Conservation (phyloP, 2,888 invertebrate genomes). For the Drosophila antonietae region DNA sequence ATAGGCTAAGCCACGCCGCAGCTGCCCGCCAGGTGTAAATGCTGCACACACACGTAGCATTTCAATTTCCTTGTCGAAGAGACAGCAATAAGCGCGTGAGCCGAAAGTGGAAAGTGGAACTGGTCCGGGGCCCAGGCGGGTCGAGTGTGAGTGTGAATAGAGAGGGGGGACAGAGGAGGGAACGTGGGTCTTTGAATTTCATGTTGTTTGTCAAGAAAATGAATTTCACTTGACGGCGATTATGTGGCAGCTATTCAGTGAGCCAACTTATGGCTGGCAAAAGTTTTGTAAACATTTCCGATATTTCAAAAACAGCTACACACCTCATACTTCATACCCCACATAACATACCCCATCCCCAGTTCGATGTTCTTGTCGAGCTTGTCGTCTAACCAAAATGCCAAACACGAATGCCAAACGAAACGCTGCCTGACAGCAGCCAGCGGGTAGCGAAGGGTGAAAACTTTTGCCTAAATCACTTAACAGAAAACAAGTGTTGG, state of each 20-base stretch:
- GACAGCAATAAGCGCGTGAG: constrained; percentile 45
- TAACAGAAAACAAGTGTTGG: constrained; percentile 81
- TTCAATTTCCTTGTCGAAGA: constrained; percentile 67
- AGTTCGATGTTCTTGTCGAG: constrained; percentile 51
- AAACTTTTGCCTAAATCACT: constrained; percentile 81
- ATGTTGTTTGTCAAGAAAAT: constrained; percentile 81
- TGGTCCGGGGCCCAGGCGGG: not conserved
- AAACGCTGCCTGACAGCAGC: constrained; percentile 64
- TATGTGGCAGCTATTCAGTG: constrained; percentile 75
- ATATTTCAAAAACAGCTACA: constrained; percentile 69
- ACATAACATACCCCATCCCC: not conserved
- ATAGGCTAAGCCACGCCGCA: constrained; percentile 29
- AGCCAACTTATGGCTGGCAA: constrained; percentile 62
- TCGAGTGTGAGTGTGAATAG: too few relatives aligned
- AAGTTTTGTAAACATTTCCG: constrained; percentile 80
- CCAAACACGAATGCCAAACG: constrained; percentile 72
- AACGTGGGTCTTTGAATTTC: constrained; percentile 69
- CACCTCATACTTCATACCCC: not conserved
- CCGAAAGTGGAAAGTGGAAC: constrained; percentile 22
- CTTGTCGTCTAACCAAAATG: constrained; percentile 79
- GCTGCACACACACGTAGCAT: constrained; percentile 26
- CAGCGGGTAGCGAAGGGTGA: constrained; percentile 42
- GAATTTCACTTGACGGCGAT: constrained; percentile 81
- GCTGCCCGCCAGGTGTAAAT: constrained; percentile 14
- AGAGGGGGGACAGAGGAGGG: not conserved